A percentile compares a stretch with the other conserved stretches of the same genome.
Evolutionary conservation across 2,113 vertebrate genomes (phyloP).

Genomic region (Cyrtonyx montezumae): DNA sequence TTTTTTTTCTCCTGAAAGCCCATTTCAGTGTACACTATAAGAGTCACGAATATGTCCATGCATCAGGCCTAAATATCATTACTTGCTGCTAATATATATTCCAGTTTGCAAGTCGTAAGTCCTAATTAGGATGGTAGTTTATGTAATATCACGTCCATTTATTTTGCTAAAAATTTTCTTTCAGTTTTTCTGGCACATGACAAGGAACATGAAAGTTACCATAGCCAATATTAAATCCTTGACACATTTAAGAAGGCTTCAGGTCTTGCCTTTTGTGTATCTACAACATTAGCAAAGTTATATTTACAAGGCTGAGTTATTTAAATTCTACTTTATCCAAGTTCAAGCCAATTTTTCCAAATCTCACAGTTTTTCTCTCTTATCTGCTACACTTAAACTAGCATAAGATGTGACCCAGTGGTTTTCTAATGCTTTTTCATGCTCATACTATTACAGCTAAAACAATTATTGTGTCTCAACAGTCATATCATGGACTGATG

Average conservation of each 20-base stretch:
- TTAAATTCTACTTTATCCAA: background rate
- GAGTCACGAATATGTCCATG: background rate
- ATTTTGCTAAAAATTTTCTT: background rate
- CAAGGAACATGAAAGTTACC: background rate
- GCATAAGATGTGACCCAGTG: background rate
- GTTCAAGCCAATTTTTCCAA: background rate
- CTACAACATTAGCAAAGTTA: background rate
- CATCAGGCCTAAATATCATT: background rate
- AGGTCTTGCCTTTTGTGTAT: background rate
- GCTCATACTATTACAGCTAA: background rate
- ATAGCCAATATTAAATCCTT: background rate
- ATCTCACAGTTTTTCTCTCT: background rate
- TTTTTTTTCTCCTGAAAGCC: background rate
- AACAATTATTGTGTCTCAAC: background rate
- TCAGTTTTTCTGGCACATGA: background rate
- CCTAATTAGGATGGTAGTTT: background rate
- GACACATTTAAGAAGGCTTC: background rate
- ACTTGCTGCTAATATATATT: background rate
- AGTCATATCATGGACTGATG: constrained; percentile 19
- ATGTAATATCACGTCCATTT: background rate
- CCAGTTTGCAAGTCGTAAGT: background rate
- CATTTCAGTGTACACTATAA: background rate
- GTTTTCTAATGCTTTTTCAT: background rate
- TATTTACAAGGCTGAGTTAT: background rate
- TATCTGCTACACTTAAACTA: background rate